A percentile compares a stretch with the other conserved stretches of the same genome.
Evolutionary conservation across 2,113 vertebrate species (phyloP).

Genomic region (Aegotheles bennettii): DNA sequence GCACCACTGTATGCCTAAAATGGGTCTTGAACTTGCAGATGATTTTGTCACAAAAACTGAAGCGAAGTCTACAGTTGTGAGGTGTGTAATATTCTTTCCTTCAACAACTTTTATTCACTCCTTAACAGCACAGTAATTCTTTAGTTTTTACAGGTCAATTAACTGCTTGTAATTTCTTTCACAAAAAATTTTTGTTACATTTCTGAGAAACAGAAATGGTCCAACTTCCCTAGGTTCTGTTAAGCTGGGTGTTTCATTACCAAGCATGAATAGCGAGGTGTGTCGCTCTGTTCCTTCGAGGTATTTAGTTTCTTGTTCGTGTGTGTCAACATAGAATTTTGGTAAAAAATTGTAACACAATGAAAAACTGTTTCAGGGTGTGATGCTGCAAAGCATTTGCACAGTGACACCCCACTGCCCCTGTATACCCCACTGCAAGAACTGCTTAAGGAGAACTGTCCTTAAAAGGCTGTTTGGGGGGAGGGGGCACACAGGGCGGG

Average conservation of each 20-base stretch:
- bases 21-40: neutral
- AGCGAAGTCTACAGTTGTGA: neutral
- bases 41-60: neutral
- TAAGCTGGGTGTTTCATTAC: neutral
- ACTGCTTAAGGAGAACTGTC: neutral
- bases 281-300: neutral
- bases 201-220: neutral
- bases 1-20: neutral
- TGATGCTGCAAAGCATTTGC: neutral
- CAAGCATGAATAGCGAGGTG: neutral
- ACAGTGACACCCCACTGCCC: neutral
- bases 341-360: neutral
- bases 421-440: neutral
- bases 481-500: no score
- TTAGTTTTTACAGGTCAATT: neutral
- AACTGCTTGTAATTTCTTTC: neutral
- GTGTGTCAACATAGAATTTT: neutral
- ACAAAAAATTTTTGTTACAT: neutral
- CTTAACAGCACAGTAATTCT: neutral
- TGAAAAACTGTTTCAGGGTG: neutral
- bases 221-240: neutral
- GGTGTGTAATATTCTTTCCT: neutral
- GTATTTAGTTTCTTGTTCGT: neutral
- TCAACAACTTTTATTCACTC: neutral
- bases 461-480: neutral